phyloP scores from a whole-genome alignment of 2,113 vertebrate species.

The Antechinus stuartii region DNA sequence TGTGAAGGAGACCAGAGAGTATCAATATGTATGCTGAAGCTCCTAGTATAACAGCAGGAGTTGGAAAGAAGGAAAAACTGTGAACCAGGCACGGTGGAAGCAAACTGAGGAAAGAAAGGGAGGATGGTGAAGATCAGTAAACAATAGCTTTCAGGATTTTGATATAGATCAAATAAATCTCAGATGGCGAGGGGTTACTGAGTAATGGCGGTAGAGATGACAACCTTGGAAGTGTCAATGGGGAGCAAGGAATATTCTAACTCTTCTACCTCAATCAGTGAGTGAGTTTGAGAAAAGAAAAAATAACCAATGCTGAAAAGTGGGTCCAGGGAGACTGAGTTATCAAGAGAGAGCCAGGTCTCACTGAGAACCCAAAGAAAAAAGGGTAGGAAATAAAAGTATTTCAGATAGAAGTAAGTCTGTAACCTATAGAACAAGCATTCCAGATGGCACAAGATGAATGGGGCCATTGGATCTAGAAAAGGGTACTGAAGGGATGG shows the following conservation, averaged over 20 bases:
- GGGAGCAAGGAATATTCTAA: not conserved
- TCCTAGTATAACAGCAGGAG: not conserved
- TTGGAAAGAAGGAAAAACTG: not conserved
- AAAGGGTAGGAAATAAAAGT: not conserved
- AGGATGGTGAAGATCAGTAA: not conserved
- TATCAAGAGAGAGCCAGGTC: not conserved
- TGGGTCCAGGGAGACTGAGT: not conserved
- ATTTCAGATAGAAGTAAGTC: not conserved
- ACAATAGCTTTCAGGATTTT: not conserved
- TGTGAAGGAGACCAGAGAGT: not conserved
- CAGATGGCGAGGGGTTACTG: not conserved
- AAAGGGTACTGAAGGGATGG: not conserved
- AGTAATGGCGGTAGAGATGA: not conserved
- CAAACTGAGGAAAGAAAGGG: not conserved
- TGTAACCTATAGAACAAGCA: not conserved
- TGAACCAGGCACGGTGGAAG: not conserved
- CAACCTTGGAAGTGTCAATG: not conserved
- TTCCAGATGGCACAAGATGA: not conserved
- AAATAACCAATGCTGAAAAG: not conserved
- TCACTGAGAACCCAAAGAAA: not conserved
- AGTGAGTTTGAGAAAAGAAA: not conserved
- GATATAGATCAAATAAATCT: not conserved
- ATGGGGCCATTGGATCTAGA: not conserved
- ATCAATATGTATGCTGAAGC: not conserved
- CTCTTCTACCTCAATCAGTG: not conserved